Evolutionary conservation across 2,888 invertebrate genomes (phyloP).

Genomic region (Thecocarcelia acutangulata): DNA sequence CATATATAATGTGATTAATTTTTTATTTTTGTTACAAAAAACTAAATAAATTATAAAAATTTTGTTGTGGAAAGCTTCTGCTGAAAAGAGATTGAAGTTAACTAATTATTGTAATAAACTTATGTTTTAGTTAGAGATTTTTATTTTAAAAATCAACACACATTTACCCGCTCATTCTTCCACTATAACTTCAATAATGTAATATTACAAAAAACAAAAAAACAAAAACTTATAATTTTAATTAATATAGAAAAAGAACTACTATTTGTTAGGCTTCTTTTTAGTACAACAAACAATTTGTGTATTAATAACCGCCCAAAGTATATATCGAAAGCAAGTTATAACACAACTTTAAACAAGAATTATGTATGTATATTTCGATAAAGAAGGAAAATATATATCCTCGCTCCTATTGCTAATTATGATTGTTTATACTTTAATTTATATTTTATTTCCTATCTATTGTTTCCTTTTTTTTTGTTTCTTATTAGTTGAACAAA

Average conservation of each 20-base stretch:
- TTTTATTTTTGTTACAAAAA: conserved; percentile 21
- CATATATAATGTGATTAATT: conserved; percentile 27
- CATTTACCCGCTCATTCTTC: conserved; percentile 53
- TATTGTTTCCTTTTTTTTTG: conserved; percentile 53
- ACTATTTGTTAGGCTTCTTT: conserved; percentile 70
- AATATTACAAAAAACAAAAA: conserved; percentile 25
- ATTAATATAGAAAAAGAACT: conserved; percentile 37
- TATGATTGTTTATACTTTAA: conserved; percentile 71
- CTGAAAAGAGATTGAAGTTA: conserved; percentile 32
- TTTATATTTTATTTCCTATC: conserved; percentile 38
- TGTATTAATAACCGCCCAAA: conserved; percentile 78
- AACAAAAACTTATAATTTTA: conserved; percentile 32
- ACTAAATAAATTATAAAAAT: not conserved
- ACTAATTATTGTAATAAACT: conserved; percentile 39
- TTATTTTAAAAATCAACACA: conserved; percentile 29
- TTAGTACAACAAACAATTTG: conserved; percentile 75
- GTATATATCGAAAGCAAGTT: conserved; percentile 54
- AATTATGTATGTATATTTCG: conserved; percentile 28
- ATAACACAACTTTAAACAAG: conserved; percentile 35
- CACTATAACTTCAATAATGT: conserved; percentile 46
- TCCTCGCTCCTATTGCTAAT: conserved; percentile 79
- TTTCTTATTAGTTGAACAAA: conserved; percentile 54
- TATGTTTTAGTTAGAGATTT: conserved; percentile 58
- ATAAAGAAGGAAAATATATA: conserved; percentile 33
- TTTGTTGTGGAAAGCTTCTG: conserved; percentile 13